Evolutionary conservation across 2,113 vertebrate species (phyloP).

Genomic region (Accipiter virgatus): DNA sequence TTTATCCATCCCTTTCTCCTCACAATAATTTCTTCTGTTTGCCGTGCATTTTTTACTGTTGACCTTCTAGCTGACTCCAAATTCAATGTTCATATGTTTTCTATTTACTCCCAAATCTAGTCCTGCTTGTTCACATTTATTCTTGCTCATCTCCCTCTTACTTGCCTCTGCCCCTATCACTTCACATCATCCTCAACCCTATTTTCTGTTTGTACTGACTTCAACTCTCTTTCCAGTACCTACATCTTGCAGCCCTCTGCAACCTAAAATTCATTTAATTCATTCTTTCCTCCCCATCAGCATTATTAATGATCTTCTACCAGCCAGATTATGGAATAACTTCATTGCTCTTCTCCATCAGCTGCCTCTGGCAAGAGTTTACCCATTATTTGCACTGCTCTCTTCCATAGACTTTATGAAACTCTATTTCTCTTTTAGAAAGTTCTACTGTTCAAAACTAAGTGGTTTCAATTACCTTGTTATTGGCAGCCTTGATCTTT

Average conservation of each 20-base stretch:
- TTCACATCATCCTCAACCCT: slow-evolving; percentile 2
- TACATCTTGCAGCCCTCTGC: neutral
- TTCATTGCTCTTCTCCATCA: neutral
- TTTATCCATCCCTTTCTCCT: neutral
- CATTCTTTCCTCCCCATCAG: neutral
- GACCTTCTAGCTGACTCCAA: slow-evolving; percentile 3
- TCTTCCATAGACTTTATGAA: neutral
- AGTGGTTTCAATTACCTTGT: neutral
- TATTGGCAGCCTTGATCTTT: neutral
- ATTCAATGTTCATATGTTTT: slow-evolving; percentile 33
- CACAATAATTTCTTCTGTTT: neutral
- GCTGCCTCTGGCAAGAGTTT: neutral
- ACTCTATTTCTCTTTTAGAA: neutral
- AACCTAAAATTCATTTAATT: neutral
- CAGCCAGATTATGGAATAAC: neutral
- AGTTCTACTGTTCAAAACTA: neutral
- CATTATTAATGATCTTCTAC: neutral
- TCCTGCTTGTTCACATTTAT: slow-evolving; percentile 21
- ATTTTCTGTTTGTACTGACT: neutral
- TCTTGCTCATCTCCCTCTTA: slow-evolving; percentile 3
- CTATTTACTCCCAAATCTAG: slow-evolving; percentile 13
- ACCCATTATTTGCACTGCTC: neutral
- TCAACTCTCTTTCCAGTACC: neutral
- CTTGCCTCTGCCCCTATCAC: neutral
- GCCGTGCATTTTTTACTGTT: slow-evolving; percentile 12